Conservation (phyloP, 2,888 invertebrate species). For the Folsomia candida region DNA sequence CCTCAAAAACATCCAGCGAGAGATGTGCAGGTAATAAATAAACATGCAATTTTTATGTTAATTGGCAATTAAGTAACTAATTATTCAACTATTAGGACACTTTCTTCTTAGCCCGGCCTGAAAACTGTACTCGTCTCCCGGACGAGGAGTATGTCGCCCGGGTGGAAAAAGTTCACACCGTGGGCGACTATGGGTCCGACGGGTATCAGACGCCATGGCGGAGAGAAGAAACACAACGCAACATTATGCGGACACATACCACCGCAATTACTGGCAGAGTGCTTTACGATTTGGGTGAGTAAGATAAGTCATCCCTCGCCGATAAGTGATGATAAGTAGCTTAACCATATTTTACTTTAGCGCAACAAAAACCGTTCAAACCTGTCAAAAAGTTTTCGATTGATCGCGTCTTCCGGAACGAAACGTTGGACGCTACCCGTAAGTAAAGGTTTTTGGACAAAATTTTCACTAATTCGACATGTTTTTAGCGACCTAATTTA, state of each 20-base stretch:
- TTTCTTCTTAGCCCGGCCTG: constrained; percentile 78
- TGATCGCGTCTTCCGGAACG: constrained; percentile 96
- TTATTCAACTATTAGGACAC: no score
- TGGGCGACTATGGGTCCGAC: constrained; percentile 86
- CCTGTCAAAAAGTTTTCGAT: constrained; percentile 96
- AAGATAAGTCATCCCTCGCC: neutral
- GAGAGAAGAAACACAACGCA: constrained; percentile 89
- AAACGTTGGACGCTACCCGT: constrained; percentile 94
- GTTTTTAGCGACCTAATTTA: no score
- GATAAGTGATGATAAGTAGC: no score
- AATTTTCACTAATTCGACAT: no score
- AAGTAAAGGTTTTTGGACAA: no score
- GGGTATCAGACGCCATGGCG: constrained; percentile 94
- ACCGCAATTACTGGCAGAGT: constrained; percentile 95
- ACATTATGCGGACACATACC: constrained; percentile 94
- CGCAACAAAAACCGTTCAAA: constrained; percentile 63
- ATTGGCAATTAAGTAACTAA: no score
- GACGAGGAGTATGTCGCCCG: constrained; percentile 80
- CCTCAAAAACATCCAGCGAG: constrained; percentile 98
- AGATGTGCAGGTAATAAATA: constrained; percentile 94
- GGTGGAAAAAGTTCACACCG: constrained; percentile 83
- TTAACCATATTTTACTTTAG: neutral
- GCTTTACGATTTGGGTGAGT: constrained; percentile 65
- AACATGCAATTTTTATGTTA: no score
- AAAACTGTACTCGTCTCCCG: constrained; percentile 67